Percentiles rank a stretch among this genome's conserved stretches.
Evolutionary conservation across 2,113 vertebrate genomes (phyloP).

Genomic region (Calcarius ornatus): DNA sequence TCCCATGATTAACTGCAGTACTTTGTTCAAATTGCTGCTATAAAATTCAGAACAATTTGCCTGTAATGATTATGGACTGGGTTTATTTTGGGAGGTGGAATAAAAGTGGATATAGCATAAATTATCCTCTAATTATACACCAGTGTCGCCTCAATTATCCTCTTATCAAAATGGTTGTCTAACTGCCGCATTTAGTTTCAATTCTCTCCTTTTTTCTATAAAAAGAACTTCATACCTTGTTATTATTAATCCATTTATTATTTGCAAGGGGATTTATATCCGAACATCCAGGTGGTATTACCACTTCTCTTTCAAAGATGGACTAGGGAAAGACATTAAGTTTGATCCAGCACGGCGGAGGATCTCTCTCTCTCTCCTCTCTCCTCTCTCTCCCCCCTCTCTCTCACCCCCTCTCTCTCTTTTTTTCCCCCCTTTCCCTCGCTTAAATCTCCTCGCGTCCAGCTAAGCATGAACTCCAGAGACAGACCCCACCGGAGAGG

Average conservation of each 20-base stretch:
- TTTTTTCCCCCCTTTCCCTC: neutral
- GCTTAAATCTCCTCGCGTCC: conserved; percentile 48
- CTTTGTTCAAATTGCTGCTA: conserved; percentile 98
- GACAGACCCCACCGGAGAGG: conserved; percentile 45
- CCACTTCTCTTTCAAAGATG: conserved; percentile 88
- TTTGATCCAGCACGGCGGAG: conserved; percentile 58
- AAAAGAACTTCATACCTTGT: conserved; percentile 99
- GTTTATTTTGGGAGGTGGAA: conserved; percentile 99
- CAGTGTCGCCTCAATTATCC: conserved; percentile 99
- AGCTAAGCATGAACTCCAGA: conserved; percentile 52
- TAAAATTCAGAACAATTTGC: conserved; percentile 99
- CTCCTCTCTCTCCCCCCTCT: neutral
- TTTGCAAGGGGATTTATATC: conserved; percentile 99
- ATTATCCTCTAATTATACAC: conserved; percentile 99
- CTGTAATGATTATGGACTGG: conserved; percentile 99
- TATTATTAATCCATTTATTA: conserved; percentile 99
- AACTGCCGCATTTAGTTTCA: conserved; percentile 99
- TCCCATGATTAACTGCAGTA: conserved; percentile 97
- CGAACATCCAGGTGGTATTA: conserved; percentile 89
- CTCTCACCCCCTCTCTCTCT: neutral
- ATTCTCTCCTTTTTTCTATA: conserved; percentile 98
- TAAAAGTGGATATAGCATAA: conserved; percentile 99
- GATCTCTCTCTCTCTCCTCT: conserved; percentile 9
- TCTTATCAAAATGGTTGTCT: conserved; percentile 99
- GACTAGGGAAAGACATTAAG: conserved; percentile 79